Base-by-base conservation (phyloP, 92 coral and sea anemone species). In the Zoanthus solanderi region DNA sequence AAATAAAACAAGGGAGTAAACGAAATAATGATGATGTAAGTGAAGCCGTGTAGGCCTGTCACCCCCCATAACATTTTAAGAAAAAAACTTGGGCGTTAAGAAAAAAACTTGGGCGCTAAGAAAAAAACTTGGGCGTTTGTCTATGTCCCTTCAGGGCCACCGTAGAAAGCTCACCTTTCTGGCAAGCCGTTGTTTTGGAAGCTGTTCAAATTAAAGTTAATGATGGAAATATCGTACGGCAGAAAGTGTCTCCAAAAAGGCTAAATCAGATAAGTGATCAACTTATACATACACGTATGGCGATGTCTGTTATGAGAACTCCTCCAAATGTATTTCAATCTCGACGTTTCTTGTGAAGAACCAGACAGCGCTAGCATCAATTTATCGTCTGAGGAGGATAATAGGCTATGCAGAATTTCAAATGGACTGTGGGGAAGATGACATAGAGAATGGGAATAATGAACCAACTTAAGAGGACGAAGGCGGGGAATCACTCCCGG, bases 311-410 rank as follows among this genome's bases (percentile, higher is more conserved):
- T 5, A 54, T 54, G 60, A 9, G 60, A 54, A 54, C 12, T 54
- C 60, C 60, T 9, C 60, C 60, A 54, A 54, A 9, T 54, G 11
- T 9, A 7, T 54, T 54, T 9, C 7, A 23, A 81, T 11, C 61
- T 42, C 47, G 80, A 66, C 30, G 50, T 87, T 58, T 50, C 83
- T 75, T 18, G 3, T 18, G 79, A 90, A 17, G 86, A 73, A 48
- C 11, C 78, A 54, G 89, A 54, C 15, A 54, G 56, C 56, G 56
- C 56, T 52, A 52, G 56, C 78, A 76, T 71, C 76, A 56, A 67
- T 45, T 67, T 87, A 78, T 17, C 90, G 42, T 28, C 88, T 11
- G 88, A 88, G 69, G 87, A 88, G 57, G 78, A 88, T 78, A 88
- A 56, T 48, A 73, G 88, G 71, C 75, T 88, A 63, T 88, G 88